Evolutionary conservation across 1,140 invertebrate species (phyloP).

Genomic region (Reticulitermes speratus): DNA sequence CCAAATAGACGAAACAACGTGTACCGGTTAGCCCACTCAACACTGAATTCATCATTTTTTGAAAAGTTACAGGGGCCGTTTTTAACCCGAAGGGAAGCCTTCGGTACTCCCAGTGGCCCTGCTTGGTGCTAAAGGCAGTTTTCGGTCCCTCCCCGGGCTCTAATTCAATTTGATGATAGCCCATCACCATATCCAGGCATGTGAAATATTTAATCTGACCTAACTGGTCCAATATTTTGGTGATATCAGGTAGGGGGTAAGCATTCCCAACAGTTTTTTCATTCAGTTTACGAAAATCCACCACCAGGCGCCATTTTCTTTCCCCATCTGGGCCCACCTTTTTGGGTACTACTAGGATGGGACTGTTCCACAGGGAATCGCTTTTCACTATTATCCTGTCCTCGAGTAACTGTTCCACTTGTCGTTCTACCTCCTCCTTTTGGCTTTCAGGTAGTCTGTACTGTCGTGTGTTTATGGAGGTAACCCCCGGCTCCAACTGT

Average conservation of each 20-base stretch:
- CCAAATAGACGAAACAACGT: slow-evolving; percentile 37
- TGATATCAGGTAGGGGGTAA: slow-evolving; percentile 52
- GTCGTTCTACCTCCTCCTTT: slow-evolving; percentile 26
- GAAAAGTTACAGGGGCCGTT: slow-evolving; percentile 38
- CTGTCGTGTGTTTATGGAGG: neutral
- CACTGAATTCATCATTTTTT: slow-evolving; percentile 36
- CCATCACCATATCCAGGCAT: slow-evolving; percentile 46
- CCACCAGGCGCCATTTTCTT: slow-evolving; percentile 27
- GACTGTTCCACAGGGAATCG: slow-evolving; percentile 37
- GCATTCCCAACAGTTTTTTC: slow-evolving; percentile 38
- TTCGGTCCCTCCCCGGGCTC: slow-evolving; percentile 38
- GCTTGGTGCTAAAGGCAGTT: slow-evolving; percentile 42
- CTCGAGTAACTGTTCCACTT: slow-evolving; percentile 31
- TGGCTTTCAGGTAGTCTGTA: slow-evolving; percentile 21
- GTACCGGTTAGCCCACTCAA: slow-evolving; percentile 29
- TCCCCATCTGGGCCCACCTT: slow-evolving; percentile 32
- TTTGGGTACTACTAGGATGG: slow-evolving; percentile 38
- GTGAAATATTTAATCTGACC: slow-evolving; percentile 43
- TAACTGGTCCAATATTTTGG: slow-evolving; percentile 41
- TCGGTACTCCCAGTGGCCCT: slow-evolving; percentile 38
- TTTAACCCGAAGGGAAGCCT: slow-evolving; percentile 39
- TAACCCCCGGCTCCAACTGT: neutral
- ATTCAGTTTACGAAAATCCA: slow-evolving; percentile 41
- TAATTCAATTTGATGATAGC: slow-evolving; percentile 50
- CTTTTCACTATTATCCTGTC: slow-evolving; percentile 37